A percentile compares a stretch with the other conserved stretches of the same genome.
phyloP scores from a whole-genome alignment of 2,797 vertebrate genomes.

The Bradypodion ventrale region DNA sequence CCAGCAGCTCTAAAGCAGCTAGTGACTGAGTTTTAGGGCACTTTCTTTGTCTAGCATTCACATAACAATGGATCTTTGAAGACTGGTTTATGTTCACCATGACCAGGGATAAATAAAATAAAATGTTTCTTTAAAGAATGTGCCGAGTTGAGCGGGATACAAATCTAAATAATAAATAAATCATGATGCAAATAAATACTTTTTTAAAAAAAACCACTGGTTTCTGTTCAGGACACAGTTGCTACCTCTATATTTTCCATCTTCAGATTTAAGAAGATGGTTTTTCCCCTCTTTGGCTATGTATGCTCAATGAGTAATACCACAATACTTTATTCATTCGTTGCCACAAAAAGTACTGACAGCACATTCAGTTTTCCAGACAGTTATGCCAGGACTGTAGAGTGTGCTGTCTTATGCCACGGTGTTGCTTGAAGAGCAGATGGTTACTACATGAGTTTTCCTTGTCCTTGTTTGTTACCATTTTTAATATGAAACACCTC shows the following conservation, averaged over 20 bases:
- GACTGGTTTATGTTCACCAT: slow-evolving; percentile 28
- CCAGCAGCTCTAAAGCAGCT: slow-evolving; percentile 21
- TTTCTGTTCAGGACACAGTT: slow-evolving; percentile 47
- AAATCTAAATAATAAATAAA: no score
- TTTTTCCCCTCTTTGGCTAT: slow-evolving; percentile 44
- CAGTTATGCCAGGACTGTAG: slow-evolving; percentile 68
- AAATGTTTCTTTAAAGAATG: slow-evolving; percentile 12
- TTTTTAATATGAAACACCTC: slow-evolving; percentile 56
- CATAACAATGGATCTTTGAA: slow-evolving; percentile 8
- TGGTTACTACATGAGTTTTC: slow-evolving; percentile 73
- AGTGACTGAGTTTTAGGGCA: slow-evolving; percentile 19
- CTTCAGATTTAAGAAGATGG: slow-evolving; percentile 60
- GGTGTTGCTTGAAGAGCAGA: slow-evolving; percentile 54
- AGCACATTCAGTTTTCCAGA: slow-evolving; percentile 76
- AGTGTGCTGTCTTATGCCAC: slow-evolving; percentile 57
- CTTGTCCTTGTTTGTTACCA: slow-evolving; percentile 53
- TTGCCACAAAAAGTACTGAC: slow-evolving; percentile 68
- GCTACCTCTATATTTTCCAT: slow-evolving; percentile 72
- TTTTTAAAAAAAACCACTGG: background rate
- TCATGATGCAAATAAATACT: background rate
- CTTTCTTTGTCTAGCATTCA: slow-evolving; percentile 8
- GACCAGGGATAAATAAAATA: slow-evolving; percentile 29
- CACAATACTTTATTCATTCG: slow-evolving; percentile 83
- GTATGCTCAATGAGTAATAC: slow-evolving; percentile 68
- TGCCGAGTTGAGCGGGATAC: no score